A percentile compares a stretch with the other conserved stretches of the same genome.
phyloP scores from a whole-genome alignment of 2,888 invertebrate genomes.

The Bhutanitis thaidina region DNA sequence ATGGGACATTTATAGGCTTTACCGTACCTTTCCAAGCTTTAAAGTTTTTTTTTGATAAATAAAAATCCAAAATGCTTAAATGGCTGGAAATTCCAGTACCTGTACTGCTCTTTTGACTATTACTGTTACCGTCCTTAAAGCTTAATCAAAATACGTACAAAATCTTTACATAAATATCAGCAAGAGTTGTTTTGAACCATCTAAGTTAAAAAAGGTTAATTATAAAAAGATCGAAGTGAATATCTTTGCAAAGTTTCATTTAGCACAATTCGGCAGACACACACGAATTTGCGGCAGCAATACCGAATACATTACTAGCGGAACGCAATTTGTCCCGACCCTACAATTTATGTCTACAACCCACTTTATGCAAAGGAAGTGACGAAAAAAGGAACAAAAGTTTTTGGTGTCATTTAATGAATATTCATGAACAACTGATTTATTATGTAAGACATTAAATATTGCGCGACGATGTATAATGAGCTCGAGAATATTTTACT shows the following conservation, averaged over 20 bases:
- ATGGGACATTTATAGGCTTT: too few species aligned
- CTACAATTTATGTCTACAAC: slow-evolving; percentile 66
- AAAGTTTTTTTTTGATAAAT: too few species aligned
- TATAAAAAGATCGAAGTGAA: slow-evolving; percentile 53
- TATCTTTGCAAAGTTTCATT: slow-evolving; percentile 55
- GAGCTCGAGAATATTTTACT: slow-evolving; percentile 13
- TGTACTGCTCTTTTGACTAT: too few species aligned
- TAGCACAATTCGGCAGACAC: slow-evolving; percentile 51
- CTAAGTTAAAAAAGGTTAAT: slow-evolving; percentile 34
- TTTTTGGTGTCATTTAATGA: slow-evolving; percentile 40
- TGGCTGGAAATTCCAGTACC: too few species aligned
- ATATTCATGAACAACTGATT: slow-evolving; percentile 34
- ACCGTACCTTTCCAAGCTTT: too few species aligned
- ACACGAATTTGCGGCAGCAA: slow-evolving; percentile 46
- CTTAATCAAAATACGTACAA: too few species aligned
- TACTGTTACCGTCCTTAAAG: too few species aligned
- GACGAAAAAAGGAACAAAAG: slow-evolving; percentile 48
- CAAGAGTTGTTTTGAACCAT: too few species aligned
- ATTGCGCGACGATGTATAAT: slow-evolving; percentile 18
- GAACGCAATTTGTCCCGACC: slow-evolving; percentile 68
- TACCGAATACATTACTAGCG: slow-evolving; percentile 59
- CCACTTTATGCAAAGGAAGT: slow-evolving; percentile 59
- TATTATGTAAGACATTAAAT: slow-evolving; percentile 26
- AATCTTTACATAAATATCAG: too few species aligned
- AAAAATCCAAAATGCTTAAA: too few species aligned